These are phyloP conservation scores for Tridacna crocea DNA, from an alignment of 2,888 invertebrate species.

Conservation along the genomic window DNA sequence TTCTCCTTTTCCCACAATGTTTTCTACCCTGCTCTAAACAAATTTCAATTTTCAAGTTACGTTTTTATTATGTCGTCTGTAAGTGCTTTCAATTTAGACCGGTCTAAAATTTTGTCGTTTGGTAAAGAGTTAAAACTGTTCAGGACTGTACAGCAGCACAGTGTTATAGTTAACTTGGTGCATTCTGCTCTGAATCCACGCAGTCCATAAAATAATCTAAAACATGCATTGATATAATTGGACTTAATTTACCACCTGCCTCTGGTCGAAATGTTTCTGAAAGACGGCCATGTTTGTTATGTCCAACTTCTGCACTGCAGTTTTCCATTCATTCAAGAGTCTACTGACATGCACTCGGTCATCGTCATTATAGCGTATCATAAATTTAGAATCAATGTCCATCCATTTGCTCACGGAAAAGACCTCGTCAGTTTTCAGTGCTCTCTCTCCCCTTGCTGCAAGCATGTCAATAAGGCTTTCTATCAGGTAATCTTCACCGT, in stretches of 20 bases:
- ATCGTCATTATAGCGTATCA: constrained; percentile 39
- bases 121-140: no score
- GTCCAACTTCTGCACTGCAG: constrained; percentile 13
- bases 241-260: background rate
- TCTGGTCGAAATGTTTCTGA: constrained; percentile 20
- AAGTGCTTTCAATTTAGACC: no score
- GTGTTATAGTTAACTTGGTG: background rate
- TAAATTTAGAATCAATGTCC: constrained; percentile 41
- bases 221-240: background rate
- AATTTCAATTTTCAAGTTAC: no score
- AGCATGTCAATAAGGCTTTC: constrained; percentile 62
- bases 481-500: constrained; percentile 39
- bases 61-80: no score
- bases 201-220: background rate
- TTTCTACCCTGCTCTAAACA: background rate
- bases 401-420: constrained; percentile 53
- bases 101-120: no score
- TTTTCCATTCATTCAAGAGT: constrained; percentile 25
- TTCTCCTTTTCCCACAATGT: constrained; percentile 12
- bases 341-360: constrained; percentile 42
- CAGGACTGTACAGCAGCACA: background rate
- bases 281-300: background rate
- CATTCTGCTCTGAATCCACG: background rate
- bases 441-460: constrained; percentile 52
- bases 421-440: constrained; percentile 37